Base-by-base conservation (phyloP, 2,113 vertebrate genomes). In the Zosterops pallidus region DNA sequence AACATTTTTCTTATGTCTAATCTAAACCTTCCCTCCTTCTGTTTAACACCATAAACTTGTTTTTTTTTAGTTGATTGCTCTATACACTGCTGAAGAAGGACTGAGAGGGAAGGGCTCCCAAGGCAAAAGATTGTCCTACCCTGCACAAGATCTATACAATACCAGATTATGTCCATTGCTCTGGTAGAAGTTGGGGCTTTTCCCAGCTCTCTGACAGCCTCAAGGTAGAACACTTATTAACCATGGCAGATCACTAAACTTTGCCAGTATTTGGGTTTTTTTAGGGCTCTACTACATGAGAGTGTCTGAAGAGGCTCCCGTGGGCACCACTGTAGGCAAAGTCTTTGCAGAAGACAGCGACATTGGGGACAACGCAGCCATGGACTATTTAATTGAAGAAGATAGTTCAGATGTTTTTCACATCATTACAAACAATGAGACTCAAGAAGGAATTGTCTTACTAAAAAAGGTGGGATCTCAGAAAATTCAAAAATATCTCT, bases 361-460 rank as follows among this genome's bases (percentile, higher is more conserved):
- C 78, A 86, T 93, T 75, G 99, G 98, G 46, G 77, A 98, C 44
- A 99, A 99, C 8, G 98, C 99, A 95, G 98, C 96, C 92, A 99
- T 99, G 98, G 98, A 97, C 35, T 99, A 99, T 93, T 98, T 91
- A 57, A 95, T 99, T 82, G 98, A 99, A 93, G 98, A 97, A 92
- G 98, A 98, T 15, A 97, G 96, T 70, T 98, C 97, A 31, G 83
- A 97, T 63, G 97, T 97, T 52, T 99, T 99, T 93, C 97, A 89
- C 62, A 98, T 99, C 86, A 80, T 98, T 72, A 99, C 98, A 33
- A 96, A 99, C 84, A 94, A 98, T 7, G 92, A 97, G 35, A 99
- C 99, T 11, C 99, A 99, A 93, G 99, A 99, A 97, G 99, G 99
- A 55, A 97, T 99, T 64, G 72, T 99, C 64, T 71, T 98, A 93